phyloP scores from a whole-genome alignment of 2,888 invertebrate species.

The Hydrotaea diabolus region DNA sequence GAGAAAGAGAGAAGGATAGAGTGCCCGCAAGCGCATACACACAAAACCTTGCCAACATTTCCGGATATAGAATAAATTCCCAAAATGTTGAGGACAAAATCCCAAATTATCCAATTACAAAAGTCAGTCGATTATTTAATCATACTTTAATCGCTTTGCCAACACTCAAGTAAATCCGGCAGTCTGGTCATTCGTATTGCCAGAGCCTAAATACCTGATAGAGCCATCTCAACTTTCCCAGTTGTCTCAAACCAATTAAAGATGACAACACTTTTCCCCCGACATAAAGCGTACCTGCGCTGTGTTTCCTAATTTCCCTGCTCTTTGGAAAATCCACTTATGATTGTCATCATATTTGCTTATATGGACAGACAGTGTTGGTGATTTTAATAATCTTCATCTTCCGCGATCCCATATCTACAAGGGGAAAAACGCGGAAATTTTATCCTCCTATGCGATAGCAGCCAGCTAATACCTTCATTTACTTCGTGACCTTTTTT shows the following conservation, averaged over 20 bases:
- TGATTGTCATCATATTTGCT: conserved; percentile 35
- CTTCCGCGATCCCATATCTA: conserved; percentile 24
- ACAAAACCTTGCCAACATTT: neutral
- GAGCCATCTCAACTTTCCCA: neutral
- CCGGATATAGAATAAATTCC: conserved; percentile 24
- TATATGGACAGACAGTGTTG: neutral
- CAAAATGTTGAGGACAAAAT: conserved; percentile 69
- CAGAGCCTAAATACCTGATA: conserved; percentile 63
- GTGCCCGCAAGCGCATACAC: neutral
- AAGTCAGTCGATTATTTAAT: conserved; percentile 73
- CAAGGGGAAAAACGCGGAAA: conserved; percentile 36
- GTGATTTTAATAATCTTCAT: conserved; percentile 32
- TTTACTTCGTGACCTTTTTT: neutral
- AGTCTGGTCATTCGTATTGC: conserved; percentile 9
- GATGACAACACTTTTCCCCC: conserved; percentile 26
- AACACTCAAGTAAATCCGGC: conserved; percentile 16
- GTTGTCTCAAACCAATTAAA: neutral
- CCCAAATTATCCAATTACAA: conserved; percentile 78
- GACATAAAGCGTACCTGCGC: conserved; percentile 19
- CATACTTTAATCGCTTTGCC: conserved; percentile 21
- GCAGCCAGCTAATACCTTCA: conserved; percentile 27
- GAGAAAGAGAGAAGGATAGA: neutral
- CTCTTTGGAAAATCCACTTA: conserved; percentile 49
- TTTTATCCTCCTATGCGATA: neutral
- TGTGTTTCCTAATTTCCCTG: conserved; percentile 66